Evolutionary conservation across 2,113 vertebrate species (phyloP).

Genomic region (Gymnocephalus cernua): DNA sequence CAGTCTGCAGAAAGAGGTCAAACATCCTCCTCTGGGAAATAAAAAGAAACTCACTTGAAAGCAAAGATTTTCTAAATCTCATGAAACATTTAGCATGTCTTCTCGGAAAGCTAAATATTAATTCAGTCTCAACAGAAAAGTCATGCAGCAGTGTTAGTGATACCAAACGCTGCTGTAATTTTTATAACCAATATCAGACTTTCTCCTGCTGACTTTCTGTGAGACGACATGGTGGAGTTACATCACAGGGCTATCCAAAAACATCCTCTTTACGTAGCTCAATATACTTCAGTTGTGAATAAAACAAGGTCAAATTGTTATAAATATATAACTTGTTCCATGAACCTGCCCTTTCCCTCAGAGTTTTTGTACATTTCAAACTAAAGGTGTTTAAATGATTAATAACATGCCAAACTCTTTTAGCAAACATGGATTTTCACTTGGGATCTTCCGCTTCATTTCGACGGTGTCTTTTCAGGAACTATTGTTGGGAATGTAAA

Average conservation of each 20-base stretch:
- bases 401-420: neutral
- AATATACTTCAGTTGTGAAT: neutral
- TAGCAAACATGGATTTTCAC: neutral
- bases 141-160: conserved; percentile 22
- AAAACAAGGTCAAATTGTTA: neutral
- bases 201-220: neutral
- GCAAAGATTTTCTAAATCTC: conserved; percentile 34
- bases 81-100: conserved; percentile 48
- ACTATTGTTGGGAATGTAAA: neutral
- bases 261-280: neutral
- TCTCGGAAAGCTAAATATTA: conserved; percentile 34
- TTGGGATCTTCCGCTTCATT: neutral
- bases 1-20: conserved; percentile 65
- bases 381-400: conserved; percentile 22
- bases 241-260: too few species aligned
- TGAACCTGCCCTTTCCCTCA: neutral
- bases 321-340: neutral
- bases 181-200: neutral
- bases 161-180: conserved; percentile 7
- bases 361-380: neutral
- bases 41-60: conserved; percentile 11
- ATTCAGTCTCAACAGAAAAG: conserved; percentile 29
- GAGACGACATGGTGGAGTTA: neutral
- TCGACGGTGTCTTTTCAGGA: neutral
- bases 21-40: conserved; percentile 37